phyloP scores from a whole-genome alignment of 2,797 vertebrate genomes.

The Lagocephalus sceleratus region DNA sequence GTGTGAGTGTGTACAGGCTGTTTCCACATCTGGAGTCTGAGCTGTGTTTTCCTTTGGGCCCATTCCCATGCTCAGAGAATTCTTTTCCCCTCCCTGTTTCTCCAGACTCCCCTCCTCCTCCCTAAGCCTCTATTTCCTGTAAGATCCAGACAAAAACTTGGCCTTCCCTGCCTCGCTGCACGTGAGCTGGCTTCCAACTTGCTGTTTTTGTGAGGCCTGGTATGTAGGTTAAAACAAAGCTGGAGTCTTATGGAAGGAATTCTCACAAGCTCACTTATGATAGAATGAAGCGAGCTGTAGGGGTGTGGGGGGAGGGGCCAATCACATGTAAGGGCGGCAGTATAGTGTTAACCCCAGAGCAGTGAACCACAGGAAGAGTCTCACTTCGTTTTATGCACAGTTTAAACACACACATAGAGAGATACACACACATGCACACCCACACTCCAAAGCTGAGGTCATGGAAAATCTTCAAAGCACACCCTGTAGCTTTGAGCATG shows the following conservation, averaged over 20 bases:
- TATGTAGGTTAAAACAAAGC: constrained; percentile 52
- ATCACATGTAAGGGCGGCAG: constrained; percentile 34
- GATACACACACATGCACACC: constrained; percentile 24
- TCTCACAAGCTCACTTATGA: constrained; percentile 28
- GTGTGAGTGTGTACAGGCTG: constrained; percentile 50
- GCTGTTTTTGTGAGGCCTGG: constrained; percentile 21
- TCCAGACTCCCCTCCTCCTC: constrained; percentile 39
- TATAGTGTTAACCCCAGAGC: constrained; percentile 25
- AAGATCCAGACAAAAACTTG: constrained; percentile 47
- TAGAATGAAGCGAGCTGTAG: constrained; percentile 25
- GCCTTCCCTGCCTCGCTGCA: constrained; percentile 19
- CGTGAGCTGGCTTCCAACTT: constrained; percentile 37
- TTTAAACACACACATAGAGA: constrained; percentile 25
- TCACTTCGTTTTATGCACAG: constrained; percentile 34
- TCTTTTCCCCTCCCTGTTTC: constrained; percentile 41
- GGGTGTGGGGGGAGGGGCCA: not conserved
- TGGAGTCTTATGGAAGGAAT: constrained; percentile 37
- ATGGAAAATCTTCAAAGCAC: constrained; percentile 68
- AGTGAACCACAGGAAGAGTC: constrained; percentile 9
- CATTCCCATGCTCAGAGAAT: constrained; percentile 63
- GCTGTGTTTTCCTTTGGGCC: constrained; percentile 68
- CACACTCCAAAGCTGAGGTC: constrained; percentile 50
- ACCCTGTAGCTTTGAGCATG: constrained; percentile 48
- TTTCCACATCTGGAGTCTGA: constrained; percentile 74
- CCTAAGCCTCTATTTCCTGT: constrained; percentile 64